Percentiles rank a stretch among this genome's conserved stretches.
Evolutionary conservation across 2,113 vertebrate genomes (phyloP).

Genomic region (Chrysochloris asiatica): DNA sequence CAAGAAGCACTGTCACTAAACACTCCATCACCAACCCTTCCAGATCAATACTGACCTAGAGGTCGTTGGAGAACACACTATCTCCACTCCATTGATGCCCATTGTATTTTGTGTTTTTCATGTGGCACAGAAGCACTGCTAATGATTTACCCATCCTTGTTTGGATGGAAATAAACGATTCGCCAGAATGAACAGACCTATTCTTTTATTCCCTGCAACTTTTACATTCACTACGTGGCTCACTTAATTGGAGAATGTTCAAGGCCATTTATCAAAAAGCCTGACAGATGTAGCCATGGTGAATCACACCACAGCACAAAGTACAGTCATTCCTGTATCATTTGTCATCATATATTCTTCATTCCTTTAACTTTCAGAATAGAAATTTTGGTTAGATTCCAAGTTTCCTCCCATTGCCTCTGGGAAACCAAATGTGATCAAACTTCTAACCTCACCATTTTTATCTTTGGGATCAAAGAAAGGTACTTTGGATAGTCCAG

Average conservation of each 20-base stretch:
- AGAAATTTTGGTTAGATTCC: constrained; percentile 70
- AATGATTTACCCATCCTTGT: neutral
- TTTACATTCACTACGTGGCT: constrained; percentile 64
- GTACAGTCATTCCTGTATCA: constrained; percentile 59
- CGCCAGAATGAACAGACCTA: constrained; percentile 4
- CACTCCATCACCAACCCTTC: neutral
- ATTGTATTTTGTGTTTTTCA: neutral
- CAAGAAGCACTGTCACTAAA: neutral
- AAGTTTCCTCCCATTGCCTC: neutral
- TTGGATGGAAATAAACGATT: constrained; percentile 24
- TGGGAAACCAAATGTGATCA: neutral
- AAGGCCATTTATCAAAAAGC: constrained; percentile 68
- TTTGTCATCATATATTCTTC: constrained; percentile 72
- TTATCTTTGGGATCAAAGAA: constrained; percentile 16
- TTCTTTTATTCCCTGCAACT: constrained; percentile 26
- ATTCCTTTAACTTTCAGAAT: constrained; percentile 67
- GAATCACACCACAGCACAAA: constrained; percentile 73
- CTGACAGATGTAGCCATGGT: constrained; percentile 74
- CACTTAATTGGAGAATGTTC: constrained; percentile 73
- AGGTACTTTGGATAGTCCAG: neutral
- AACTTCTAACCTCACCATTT: constrained; percentile 17
- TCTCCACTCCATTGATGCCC: neutral
- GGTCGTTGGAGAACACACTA: neutral
- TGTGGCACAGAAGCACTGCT: constrained; percentile 15
- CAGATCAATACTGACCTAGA: neutral